These are phyloP conservation scores for Cavia aperea DNA, from an alignment of 2,113 vertebrate genomes.

Conservation along the genomic window DNA sequence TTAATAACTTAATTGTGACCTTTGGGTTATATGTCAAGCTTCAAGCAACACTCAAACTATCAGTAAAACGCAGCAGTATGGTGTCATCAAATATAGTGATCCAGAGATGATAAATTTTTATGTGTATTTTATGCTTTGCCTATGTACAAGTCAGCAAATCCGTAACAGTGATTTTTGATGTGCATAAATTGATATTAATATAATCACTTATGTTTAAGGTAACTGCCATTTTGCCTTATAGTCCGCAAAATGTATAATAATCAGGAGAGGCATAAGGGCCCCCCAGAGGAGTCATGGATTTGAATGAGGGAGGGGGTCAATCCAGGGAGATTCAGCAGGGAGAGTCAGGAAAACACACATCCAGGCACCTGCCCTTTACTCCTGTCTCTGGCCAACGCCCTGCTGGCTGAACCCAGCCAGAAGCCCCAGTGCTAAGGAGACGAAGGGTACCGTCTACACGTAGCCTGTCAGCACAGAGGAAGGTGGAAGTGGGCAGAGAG, in stretches of 20 bases:
- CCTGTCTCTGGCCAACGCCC: background rate
- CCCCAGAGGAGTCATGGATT: background rate
- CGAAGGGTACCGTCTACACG: background rate
- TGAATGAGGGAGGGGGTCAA: background rate
- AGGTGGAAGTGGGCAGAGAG: background rate
- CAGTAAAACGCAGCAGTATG: constrained; percentile 41
- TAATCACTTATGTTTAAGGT: constrained; percentile 60
- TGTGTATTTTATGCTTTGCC: constrained; percentile 70
- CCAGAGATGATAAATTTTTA: constrained; percentile 68
- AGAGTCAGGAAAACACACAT: background rate
- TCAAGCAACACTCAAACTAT: constrained; percentile 50
- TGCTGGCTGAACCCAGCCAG: background rate
- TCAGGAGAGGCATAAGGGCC: constrained; percentile 10
- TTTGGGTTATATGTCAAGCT: constrained; percentile 59
- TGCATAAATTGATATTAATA: constrained; percentile 72
- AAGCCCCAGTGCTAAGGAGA: background rate
- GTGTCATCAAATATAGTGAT: constrained; percentile 19
- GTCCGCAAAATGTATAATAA: constrained; percentile 60
- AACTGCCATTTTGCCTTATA: constrained; percentile 54
- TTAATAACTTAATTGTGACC: constrained; percentile 70
- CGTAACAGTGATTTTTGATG: constrained; percentile 68
- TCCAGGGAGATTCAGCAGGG: background rate
- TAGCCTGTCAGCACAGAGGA: background rate
- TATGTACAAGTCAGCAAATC: constrained; percentile 73
- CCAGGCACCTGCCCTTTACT: background rate